Base-by-base conservation (phyloP, 2,797 vertebrate species). In the Tarsius wallacei region DNA sequence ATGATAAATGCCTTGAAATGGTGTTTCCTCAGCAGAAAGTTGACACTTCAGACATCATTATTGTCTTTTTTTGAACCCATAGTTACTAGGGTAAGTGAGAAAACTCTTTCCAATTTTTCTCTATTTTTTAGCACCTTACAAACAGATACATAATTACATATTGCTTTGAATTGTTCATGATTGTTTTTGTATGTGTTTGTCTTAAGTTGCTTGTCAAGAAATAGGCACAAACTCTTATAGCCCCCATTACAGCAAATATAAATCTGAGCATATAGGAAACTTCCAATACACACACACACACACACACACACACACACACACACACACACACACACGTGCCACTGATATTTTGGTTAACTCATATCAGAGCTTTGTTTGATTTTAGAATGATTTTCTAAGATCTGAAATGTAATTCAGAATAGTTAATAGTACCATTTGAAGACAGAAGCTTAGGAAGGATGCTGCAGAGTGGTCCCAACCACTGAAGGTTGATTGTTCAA, bases 311-410 rank as follows among this genome's bases (percentile, higher is more conserved):
- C 1, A 9, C 2, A 31, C 12, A 28, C 7, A 49, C 4, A 49
- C 63, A 19, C 17, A 59, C 5, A 57, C 2, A 33, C 51, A n/a
- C 24, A 51, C 31, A 51, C 7, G 16, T 19, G 16, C 63, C 24
- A 51, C 6, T 82, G 33, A 42, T 16, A 64, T 85, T 36, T 87
- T 90, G 73, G 51, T 81, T 59, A 33, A 63, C 85, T 94, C 7
- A 86, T 57, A 94, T 68, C 7, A 57, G 53, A 90, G 17, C 16
- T 76, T 91, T 77, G 42, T 86, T 94, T 94, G 16, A 22, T 42
- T 77, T 93, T 70, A 90, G 36, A 80, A 93, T 83, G 71, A 83
- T 83, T 66, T 87, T 87, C n/a, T 96, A 63, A 73, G 80, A 87
- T 87, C 59, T 47, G 71, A 87, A 94, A 71, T 74, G 63, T 53